Percentiles rank a stretch among this genome's conserved stretches.
phyloP scores from a whole-genome alignment of 2,113 vertebrate species.

The Microtus richardsoni region DNA sequence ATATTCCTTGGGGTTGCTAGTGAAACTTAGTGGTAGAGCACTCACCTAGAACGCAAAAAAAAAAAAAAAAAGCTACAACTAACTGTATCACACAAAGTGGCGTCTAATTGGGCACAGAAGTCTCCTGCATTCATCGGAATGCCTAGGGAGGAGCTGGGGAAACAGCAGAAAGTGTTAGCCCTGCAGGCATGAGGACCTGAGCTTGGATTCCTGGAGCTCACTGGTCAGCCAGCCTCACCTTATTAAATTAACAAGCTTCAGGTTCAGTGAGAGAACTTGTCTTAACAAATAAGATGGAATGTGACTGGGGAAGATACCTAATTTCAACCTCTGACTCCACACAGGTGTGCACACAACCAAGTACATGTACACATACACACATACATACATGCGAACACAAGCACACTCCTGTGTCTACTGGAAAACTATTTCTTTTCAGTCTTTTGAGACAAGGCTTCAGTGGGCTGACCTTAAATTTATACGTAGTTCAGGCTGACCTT shows the following conservation, averaged over 20 bases:
- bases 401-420: background rate
- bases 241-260: background rate
- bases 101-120: background rate
- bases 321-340: background rate
- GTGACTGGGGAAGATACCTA: background rate
- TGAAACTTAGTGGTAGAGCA: background rate
- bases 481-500: background rate
- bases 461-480: background rate
- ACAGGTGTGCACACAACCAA: background rate
- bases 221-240: background rate
- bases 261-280: background rate
- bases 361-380: background rate
- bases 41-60: background rate
- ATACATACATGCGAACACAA: background rate
- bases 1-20: background rate
- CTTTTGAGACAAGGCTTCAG: background rate
- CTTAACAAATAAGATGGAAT: background rate
- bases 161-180: background rate
- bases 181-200: background rate
- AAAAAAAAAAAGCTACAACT: background rate
- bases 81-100: background rate
- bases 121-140: constrained; percentile 17
- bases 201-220: background rate
- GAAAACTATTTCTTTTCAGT: background rate
- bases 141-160: background rate